Conservation (phyloP, 2,797 vertebrate species). For the Adrianichthys oophorus region DNA sequence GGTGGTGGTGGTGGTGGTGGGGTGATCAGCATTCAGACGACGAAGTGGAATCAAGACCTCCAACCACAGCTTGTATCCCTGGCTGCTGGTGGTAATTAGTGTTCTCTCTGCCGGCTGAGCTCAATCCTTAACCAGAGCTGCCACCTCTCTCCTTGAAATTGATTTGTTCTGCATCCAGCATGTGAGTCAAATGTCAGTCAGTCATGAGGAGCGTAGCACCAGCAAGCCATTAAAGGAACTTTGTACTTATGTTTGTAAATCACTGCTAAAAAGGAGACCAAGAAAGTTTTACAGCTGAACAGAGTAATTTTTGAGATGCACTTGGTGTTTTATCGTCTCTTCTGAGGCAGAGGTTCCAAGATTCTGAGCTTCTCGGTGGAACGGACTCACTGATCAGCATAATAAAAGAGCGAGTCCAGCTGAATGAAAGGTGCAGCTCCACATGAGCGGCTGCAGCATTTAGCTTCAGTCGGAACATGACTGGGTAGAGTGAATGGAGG, state of each 20-base stretch:
- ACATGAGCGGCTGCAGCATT: conserved; percentile 62
- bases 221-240: conserved; percentile 2
- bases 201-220: neutral
- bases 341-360: conserved; percentile 15
- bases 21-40: conserved; percentile 59
- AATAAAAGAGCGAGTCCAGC: conserved; percentile 55
- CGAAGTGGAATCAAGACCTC: conserved; percentile 42
- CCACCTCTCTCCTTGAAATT: conserved; percentile 37
- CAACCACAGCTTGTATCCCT: conserved; percentile 48
- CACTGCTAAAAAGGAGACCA: conserved; percentile 5
- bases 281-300: conserved; percentile 2
- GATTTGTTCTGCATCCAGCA: conserved; percentile 34
- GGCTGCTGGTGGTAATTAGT: conserved; percentile 57
- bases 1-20: conserved; percentile 6
- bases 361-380: conserved; percentile 19
- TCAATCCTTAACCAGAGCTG: conserved; percentile 28
- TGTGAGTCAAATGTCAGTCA: conserved; percentile 21
- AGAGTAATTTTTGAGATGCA: conserved; percentile 28
- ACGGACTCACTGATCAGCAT: neutral
- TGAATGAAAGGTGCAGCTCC: conserved; percentile 38
- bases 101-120: conserved; percentile 40
- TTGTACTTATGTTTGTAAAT: conserved; percentile 10
- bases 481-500: conserved; percentile 31
- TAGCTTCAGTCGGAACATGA: conserved; percentile 63
- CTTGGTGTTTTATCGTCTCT: conserved; percentile 17